These are phyloP conservation scores for Masnerella sp. DNA, from an alignment of 2,888 invertebrate genomes.

Conservation along the genomic window DNA sequence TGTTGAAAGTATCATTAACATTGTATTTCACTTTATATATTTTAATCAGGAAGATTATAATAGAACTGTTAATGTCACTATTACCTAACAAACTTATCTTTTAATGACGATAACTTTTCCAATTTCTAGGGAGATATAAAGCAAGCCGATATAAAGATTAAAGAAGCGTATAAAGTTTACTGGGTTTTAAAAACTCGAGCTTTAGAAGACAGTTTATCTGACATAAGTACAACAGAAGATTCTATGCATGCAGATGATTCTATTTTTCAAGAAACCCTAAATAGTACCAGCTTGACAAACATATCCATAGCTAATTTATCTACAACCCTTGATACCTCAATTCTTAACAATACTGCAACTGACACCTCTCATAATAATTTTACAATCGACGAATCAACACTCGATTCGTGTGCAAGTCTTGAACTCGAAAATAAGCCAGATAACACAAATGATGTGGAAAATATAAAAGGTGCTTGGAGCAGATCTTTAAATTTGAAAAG, in stretches of 20 bases:
- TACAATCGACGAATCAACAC: conserved; percentile 10
- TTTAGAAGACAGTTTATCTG: conserved; percentile 84
- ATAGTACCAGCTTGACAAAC: conserved; percentile 8
- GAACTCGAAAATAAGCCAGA: conserved; percentile 63
- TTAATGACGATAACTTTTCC: not conserved
- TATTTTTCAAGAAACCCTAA: conserved; percentile 2
- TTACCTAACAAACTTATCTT: not conserved
- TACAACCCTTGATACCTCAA: not conserved
- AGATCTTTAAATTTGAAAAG: conserved; percentile 74
- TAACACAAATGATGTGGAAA: conserved; percentile 67
- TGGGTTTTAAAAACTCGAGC: conserved; percentile 87
- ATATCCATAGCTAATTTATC: not conserved
- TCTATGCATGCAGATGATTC: conserved; percentile 15
- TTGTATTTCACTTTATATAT: too few species aligned
- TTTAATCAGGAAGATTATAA: too few species aligned
- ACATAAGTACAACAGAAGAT: conserved; percentile 77
- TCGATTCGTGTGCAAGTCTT: conserved; percentile 12
- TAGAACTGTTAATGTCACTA: too few species aligned
- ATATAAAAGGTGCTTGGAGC: conserved; percentile 78
- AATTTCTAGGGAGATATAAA: conserved; percentile 85
- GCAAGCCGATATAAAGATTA: conserved; percentile 85
- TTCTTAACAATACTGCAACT: conserved; percentile 3
- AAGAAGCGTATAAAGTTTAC: conserved; percentile 89
- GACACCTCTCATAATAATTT: not conserved
- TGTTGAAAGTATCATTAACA: too few species aligned